These are phyloP conservation scores for Apis laboriosa DNA, from an alignment of 1,140 invertebrate genomes.

Conservation along the genomic window DNA sequence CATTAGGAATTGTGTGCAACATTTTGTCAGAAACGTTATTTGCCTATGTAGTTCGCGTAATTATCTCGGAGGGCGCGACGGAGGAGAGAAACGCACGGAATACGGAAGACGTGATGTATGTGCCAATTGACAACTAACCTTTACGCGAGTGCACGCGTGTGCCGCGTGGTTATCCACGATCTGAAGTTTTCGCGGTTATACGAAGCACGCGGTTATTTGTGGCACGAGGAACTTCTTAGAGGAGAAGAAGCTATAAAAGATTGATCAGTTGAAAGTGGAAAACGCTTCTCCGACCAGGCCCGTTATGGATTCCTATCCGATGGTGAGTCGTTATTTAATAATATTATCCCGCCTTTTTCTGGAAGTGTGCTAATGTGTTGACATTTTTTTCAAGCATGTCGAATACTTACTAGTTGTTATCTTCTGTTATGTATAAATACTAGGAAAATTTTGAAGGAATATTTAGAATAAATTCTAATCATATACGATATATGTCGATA, in stretches of 20 bases:
- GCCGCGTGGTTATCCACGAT: constrained; percentile 19
- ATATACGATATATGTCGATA: background rate
- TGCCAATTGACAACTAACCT: background rate
- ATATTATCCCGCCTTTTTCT: background rate
- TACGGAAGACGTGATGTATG: constrained; percentile 7
- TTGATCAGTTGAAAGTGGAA: constrained; percentile 22
- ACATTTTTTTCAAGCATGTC: background rate
- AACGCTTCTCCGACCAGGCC: constrained; percentile 20
- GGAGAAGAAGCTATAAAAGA: background rate
- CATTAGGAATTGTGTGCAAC: background rate
- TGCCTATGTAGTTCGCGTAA: background rate
- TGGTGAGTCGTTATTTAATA: constrained; percentile 59
- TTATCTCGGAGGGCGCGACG: background rate
- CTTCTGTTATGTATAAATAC: background rate
- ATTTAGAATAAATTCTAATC: too few relatives aligned
- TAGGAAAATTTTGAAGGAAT: background rate
- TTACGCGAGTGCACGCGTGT: constrained; percentile 15
- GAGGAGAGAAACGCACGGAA: background rate
- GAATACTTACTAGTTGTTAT: background rate
- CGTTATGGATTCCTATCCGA: constrained; percentile 73
- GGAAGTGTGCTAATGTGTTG: background rate
- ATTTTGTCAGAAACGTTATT: background rate
- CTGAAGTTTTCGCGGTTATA: constrained; percentile 10
- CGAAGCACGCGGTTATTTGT: constrained; percentile 22
- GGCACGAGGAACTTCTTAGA: background rate